A percentile compares a stretch with the other conserved stretches of the same genome.
phyloP scores from a whole-genome alignment of 1,140 invertebrate species.

The Chlorops oryzae region DNA sequence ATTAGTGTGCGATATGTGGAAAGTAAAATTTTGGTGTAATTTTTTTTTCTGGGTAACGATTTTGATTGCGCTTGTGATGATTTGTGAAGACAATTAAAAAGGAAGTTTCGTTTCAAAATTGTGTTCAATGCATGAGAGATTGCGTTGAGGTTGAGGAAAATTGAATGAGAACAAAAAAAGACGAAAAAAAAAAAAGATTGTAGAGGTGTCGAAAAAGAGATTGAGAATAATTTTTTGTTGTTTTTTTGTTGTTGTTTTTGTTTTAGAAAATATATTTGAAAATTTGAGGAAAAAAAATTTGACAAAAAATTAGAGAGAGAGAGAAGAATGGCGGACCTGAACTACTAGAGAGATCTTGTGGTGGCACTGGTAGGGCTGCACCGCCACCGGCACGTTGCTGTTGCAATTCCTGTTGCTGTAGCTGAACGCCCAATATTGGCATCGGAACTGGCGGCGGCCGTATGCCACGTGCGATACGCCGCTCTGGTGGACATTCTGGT shows the following conservation, averaged over 20 bases:
- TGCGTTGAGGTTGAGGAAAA: too few species aligned
- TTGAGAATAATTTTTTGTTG: too few species aligned
- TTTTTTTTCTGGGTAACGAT: too few species aligned
- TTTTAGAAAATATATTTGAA: conserved; percentile 1
- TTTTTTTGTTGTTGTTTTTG: conserved; percentile 3
- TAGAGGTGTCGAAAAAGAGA: too few species aligned
- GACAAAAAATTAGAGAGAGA: conserved; percentile 8
- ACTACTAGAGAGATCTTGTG: conserved; percentile 46
- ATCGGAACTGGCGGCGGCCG: conserved; percentile 42
- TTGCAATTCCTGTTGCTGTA: conserved; percentile 45
- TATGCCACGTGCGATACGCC: conserved; percentile 30
- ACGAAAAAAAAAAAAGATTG: too few species aligned
- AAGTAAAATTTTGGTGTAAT: too few species aligned
- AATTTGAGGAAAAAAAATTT: not conserved
- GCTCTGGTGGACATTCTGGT: conserved; percentile 17
- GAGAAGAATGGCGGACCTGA: conserved; percentile 41
- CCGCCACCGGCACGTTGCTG: conserved; percentile 35
- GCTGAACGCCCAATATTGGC: conserved; percentile 41
- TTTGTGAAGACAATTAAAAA: too few species aligned
- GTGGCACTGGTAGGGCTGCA: conserved; percentile 31
- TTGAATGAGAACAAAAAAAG: too few species aligned
- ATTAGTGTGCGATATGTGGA: too few species aligned
- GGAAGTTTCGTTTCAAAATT: too few species aligned
- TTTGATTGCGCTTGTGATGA: too few species aligned
- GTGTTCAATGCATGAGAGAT: too few species aligned